phyloP scores from a whole-genome alignment of 1,140 invertebrate species.

The Rhagoletis pomonella region DNA sequence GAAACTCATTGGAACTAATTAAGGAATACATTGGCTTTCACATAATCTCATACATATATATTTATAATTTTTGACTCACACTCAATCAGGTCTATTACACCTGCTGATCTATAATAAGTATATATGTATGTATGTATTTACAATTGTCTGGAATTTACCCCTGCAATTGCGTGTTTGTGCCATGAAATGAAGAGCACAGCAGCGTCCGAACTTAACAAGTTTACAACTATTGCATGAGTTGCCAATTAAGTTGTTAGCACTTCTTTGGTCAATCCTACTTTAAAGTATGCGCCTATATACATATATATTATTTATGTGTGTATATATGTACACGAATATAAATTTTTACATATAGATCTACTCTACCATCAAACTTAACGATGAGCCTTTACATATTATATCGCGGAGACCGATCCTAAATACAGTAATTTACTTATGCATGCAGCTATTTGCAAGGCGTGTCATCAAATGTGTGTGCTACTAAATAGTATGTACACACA shows the following conservation, averaged over 20 bases:
- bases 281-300: too few species aligned
- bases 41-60: too few species aligned
- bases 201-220: background rate
- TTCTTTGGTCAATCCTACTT: background rate
- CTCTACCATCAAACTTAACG: too few species aligned
- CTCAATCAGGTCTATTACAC: background rate
- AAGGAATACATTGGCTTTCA: too few species aligned
- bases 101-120: background rate
- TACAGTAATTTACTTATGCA: background rate
- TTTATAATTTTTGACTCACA: too few species aligned
- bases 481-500: background rate
- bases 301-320: background rate
- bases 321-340: too few species aligned
- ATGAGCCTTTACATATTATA: background rate
- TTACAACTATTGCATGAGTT: background rate
- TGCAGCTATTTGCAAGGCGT: background rate
- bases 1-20: too few species aligned
- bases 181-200: background rate
- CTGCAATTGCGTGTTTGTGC: background rate
- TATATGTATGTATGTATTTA: background rate
- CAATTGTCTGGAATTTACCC: background rate
- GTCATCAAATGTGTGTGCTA: background rate
- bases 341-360: too few species aligned
- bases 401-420: background rate
- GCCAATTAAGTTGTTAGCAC: constrained; percentile 10